A percentile compares a stretch with the other conserved stretches of the same genome.
Evolutionary conservation across 2,888 invertebrate species (phyloP).

Genomic region (Drosophila setosimentum): DNA sequence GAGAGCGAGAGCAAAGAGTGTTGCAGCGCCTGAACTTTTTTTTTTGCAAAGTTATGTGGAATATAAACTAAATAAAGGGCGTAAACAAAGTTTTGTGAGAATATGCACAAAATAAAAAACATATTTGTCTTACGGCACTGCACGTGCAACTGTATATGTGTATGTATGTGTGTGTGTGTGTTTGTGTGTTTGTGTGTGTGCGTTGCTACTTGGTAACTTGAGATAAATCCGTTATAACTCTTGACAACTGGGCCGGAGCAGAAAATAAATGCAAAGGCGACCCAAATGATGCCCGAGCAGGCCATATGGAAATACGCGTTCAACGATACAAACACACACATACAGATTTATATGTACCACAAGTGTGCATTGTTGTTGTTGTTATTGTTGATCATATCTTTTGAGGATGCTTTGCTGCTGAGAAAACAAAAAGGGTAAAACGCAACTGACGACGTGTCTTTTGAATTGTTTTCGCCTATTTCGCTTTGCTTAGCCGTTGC

Average conservation of each 20-base stretch:
- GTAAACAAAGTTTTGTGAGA: constrained; percentile 49
- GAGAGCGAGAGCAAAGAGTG: background rate
- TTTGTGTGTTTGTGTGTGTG: constrained; percentile 25
- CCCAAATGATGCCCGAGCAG: constrained; percentile 66
- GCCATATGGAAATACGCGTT: constrained; percentile 29
- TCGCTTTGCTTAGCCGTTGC: constrained; percentile 37
- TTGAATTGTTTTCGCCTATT: constrained; percentile 56
- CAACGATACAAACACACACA: constrained; percentile 24
- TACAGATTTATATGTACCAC: background rate
- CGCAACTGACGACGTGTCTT: constrained; percentile 24
- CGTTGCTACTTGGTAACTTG: constrained; percentile 63
- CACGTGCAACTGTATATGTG: constrained; percentile 15
- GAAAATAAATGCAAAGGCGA: constrained; percentile 38
- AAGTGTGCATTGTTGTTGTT: constrained; percentile 14
- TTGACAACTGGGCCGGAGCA: constrained; percentile 59
- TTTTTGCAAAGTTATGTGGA: constrained; percentile 22
- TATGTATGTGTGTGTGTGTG: constrained; percentile 9
- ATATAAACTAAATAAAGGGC: constrained; percentile 59
- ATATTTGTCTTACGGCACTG: constrained; percentile 48
- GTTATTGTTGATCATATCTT: constrained; percentile 50
- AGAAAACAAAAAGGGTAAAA: constrained; percentile 14
- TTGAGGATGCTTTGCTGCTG: constrained; percentile 51
- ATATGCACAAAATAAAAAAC: constrained; percentile 59
- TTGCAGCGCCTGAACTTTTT: constrained; percentile 43
- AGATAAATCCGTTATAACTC: constrained; percentile 79